Conservation (phyloP, 2,113 vertebrate species). For the Shinisaurus crocodilurus region DNA sequence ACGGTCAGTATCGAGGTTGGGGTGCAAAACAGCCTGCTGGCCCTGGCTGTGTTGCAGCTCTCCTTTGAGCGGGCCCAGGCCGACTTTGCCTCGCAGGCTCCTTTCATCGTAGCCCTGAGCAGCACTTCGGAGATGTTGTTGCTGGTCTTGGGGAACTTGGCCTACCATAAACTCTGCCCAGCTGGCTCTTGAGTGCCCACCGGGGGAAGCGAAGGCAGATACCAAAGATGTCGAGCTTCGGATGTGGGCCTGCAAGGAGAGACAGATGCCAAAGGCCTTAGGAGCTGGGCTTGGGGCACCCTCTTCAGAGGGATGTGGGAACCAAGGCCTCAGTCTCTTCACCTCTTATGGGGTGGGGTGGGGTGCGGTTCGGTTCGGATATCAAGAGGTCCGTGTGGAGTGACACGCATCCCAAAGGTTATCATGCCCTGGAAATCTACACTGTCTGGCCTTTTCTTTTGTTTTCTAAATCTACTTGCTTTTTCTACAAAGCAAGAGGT, state of each 20-base stretch:
- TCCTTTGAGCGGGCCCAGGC: constrained; percentile 87
- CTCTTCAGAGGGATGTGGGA: background rate
- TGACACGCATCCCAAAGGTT: background rate
- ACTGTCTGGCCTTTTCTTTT: background rate
- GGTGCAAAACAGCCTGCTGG: constrained; percentile 92
- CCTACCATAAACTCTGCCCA: constrained; percentile 72
- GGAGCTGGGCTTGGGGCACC: background rate
- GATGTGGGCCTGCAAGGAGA: constrained; percentile 13
- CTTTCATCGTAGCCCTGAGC: constrained; percentile 91
- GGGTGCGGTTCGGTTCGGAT: background rate
- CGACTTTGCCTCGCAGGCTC: constrained; percentile 89
- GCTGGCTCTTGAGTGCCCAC: constrained; percentile 21
- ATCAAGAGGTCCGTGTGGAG: background rate
- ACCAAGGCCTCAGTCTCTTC: background rate
- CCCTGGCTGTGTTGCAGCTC: constrained; percentile 91
- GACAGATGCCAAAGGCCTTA: constrained; percentile 69
- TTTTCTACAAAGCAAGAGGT: constrained; percentile 3
- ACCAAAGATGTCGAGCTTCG: constrained; percentile 24
- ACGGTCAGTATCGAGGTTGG: constrained; percentile 92
- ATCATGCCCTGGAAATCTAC: background rate
- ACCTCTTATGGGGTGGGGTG: background rate
- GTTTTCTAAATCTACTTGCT: background rate
- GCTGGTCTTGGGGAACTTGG: constrained; percentile 80
- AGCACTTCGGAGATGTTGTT: constrained; percentile 91
- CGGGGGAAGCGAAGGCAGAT: background rate